Evolutionary conservation across 2,113 vertebrate species (phyloP), one percentile per base, ranked within the genome.

Genomic region (Salvelinus fontinalis): DNA sequence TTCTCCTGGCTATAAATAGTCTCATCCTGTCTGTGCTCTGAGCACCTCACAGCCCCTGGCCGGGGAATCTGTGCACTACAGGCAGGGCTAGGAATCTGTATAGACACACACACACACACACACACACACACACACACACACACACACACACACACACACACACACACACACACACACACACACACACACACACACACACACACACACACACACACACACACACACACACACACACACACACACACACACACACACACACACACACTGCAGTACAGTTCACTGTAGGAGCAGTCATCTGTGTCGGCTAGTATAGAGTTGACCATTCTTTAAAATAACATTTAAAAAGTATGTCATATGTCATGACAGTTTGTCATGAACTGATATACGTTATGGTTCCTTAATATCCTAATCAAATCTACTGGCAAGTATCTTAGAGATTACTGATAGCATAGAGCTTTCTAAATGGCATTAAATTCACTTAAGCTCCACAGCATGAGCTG

Each of bases 1-100:
- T 85, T 7, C 70, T 76, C 2, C 4, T 48, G 48, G 75, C 76
- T 84, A 86, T 81, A 86, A 83, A 88, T 86, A 86, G n/a, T 68
- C 59, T 22, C 54, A 54, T 54, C 24, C 16, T 31, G 5, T 24
- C 24, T 71, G 77, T 31, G 9, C 24, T 77, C 78, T 59, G 57
- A 44, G 39, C 62, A 73, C 70, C 75, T 70, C 79, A 39, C 27
- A 76, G 75, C 65, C 7, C 71, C 20, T 65, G 64, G 14, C 13
- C 13, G n/a, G 44, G 68, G 74, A 69, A 76, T 60, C 67, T 70
- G 75, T 71, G 57, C 67, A 70, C 31, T 71, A n/a, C 20, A 34
- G 16, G 66, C 51, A 24, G 51, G 24, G 74, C 65, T n/a, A 44
- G 39, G 39, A 44, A 44, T 44, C 39, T 51, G 64, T 8, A 73